phyloP scores from a whole-genome alignment of 2,113 vertebrate genomes.

The Ivindomyrus marchei region DNA sequence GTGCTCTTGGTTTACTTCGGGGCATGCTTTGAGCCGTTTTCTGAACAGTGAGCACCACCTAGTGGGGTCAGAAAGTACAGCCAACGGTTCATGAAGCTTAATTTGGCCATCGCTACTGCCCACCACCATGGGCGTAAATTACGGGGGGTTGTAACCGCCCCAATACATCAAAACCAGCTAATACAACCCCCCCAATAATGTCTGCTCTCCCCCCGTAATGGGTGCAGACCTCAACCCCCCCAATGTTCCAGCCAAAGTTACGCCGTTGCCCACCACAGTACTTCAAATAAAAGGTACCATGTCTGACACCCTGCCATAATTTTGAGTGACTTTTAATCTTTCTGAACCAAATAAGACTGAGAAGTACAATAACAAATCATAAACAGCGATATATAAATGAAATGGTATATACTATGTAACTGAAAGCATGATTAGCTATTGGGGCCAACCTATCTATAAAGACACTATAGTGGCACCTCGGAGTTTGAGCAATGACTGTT shows the following conservation, averaged over 20 bases:
- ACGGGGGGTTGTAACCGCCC: too few species aligned
- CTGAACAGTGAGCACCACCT: not conserved
- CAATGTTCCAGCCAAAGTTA: too few species aligned
- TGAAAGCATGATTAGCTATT: not conserved
- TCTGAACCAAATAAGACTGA: not conserved
- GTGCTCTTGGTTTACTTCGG: not conserved
- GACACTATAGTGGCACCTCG: conserved; percentile 43
- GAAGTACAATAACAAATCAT: not conserved
- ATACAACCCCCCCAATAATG: too few species aligned
- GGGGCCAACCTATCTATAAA: not conserved
- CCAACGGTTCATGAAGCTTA: not conserved
- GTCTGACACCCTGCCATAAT: not conserved
- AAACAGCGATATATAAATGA: not conserved
- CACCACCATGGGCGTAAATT: not conserved
- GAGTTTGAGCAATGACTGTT: conserved; percentile 50
- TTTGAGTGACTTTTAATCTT: not conserved
- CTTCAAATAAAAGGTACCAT: not conserved
- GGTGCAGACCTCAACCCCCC: too few species aligned
- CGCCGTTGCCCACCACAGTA: not conserved
- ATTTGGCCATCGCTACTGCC: not conserved
- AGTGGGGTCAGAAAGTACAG: not conserved
- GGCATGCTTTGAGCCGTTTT: not conserved
- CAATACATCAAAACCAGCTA: too few species aligned
- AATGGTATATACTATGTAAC: not conserved
- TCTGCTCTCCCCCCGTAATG: too few species aligned